These are phyloP conservation scores for Gavialis gangeticus DNA, from an alignment of 2,113 vertebrate genomes.

Conservation along the genomic window DNA sequence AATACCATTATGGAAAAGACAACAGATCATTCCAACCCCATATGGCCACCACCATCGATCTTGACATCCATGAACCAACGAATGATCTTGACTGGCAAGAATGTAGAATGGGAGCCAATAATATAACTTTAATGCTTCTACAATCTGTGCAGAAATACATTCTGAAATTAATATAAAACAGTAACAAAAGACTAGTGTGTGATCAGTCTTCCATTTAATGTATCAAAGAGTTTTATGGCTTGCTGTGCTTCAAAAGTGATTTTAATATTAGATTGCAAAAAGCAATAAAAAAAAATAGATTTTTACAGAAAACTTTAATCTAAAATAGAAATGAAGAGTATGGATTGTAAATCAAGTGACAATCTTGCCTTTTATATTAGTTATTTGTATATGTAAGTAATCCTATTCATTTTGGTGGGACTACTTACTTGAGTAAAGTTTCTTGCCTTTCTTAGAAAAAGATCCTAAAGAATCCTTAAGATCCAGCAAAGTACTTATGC, in stretches of 20 bases:
- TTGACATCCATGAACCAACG: constrained; percentile 60
- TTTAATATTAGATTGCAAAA: background rate
- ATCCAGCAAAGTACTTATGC: background rate
- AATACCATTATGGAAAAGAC: constrained; percentile 68
- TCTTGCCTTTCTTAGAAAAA: background rate
- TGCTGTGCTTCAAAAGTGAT: constrained; percentile 43
- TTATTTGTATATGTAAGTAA: background rate
- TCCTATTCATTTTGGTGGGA: background rate
- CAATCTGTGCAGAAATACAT: constrained; percentile 28
- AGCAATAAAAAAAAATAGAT: constrained; percentile 3
- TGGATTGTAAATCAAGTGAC: background rate
- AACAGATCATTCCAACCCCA: constrained; percentile 70
- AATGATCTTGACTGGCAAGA: constrained; percentile 72
- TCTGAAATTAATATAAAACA: constrained; percentile 53
- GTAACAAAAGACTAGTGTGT: constrained; percentile 46
- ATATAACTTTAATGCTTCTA: constrained; percentile 29
- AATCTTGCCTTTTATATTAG: background rate
- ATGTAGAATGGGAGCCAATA: constrained; percentile 60
- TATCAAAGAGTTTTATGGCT: constrained; percentile 12
- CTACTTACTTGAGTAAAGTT: background rate
- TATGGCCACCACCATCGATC: constrained; percentile 69
- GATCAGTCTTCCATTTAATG: background rate
- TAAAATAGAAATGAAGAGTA: background rate
- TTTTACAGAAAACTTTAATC: background rate
- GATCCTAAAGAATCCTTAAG: background rate